Conservation (phyloP, 1,140 invertebrate genomes). For the Tetramorium simillimum region DNA sequence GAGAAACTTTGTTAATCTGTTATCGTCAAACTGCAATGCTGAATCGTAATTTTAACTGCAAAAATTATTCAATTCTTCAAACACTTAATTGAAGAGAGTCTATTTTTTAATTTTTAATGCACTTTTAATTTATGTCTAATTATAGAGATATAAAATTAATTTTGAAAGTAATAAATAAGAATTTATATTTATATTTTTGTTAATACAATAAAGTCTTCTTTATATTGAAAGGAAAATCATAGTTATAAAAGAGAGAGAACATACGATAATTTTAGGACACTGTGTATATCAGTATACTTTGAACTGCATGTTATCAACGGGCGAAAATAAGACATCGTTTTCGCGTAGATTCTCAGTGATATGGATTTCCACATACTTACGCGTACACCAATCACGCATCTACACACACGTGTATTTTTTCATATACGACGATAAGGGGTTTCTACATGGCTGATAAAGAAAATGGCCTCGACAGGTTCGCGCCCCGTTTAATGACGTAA, state of each 20-base stretch:
- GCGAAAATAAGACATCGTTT: conserved; percentile 54
- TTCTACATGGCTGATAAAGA: conserved; percentile 72
- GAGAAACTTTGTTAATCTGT: background rate
- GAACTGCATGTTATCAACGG: conserved; percentile 40
- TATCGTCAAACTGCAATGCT: background rate
- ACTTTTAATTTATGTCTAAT: background rate
- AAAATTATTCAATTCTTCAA: background rate
- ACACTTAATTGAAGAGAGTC: background rate
- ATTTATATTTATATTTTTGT: background rate
- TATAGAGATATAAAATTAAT: background rate
- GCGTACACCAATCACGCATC: background rate
- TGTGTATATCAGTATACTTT: conserved; percentile 16
- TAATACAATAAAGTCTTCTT: background rate
- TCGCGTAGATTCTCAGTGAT: conserved; percentile 16
- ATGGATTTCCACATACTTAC: conserved; percentile 1
- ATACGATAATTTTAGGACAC: conserved; percentile 1
- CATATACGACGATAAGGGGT: conserved; percentile 72
- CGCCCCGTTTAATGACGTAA: conserved; percentile 74
- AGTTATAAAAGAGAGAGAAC: background rate
- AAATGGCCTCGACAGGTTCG: conserved; percentile 71
- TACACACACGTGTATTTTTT: conserved; percentile 46
- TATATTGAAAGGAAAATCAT: background rate
- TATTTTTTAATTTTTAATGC: background rate
- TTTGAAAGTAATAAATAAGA: background rate
- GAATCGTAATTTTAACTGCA: background rate